Percentiles rank a stretch among this genome's conserved stretches.
phyloP scores from a whole-genome alignment of 2,888 invertebrate genomes.

The Pristionchus fissidentatus region DNA sequence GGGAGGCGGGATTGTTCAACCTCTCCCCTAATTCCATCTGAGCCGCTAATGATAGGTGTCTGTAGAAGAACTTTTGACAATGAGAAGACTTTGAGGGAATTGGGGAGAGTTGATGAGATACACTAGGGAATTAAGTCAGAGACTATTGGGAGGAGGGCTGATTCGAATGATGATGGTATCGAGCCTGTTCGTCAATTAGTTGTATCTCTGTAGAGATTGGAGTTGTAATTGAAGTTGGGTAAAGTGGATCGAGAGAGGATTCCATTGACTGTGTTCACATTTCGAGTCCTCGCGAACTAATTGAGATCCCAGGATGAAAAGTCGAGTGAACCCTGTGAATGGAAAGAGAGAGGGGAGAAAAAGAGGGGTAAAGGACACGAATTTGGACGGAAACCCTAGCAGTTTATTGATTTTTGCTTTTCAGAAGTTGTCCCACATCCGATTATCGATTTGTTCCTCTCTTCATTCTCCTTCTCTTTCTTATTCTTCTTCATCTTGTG shows the following conservation, averaged over 20 bases:
- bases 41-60: constrained; percentile 24
- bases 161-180: too few relatives aligned
- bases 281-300: constrained; percentile 21
- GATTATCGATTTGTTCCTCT: constrained; percentile 17
- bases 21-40: constrained; percentile 14
- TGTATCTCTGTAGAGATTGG: constrained; percentile 1
- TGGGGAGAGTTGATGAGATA: too few relatives aligned
- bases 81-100: too few relatives aligned
- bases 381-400: background rate
- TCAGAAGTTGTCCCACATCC: constrained; percentile 34
- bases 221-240: background rate
- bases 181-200: too few relatives aligned
- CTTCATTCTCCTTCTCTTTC: constrained; percentile 34
- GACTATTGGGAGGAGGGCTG: too few relatives aligned
- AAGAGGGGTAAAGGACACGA: background rate
- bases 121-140: too few relatives aligned
- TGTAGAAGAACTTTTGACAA: too few relatives aligned
- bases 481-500: constrained; percentile 9
- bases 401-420: background rate
- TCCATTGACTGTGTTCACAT: background rate
- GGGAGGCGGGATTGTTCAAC: too few relatives aligned
- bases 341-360: too few relatives aligned
- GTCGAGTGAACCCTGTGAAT: constrained; percentile 10
- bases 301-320: constrained; percentile 26
- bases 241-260: constrained; percentile 31